Evolutionary conservation across 2,888 invertebrate species (phyloP).

Genomic region (Pyrochroa serraticornis): DNA sequence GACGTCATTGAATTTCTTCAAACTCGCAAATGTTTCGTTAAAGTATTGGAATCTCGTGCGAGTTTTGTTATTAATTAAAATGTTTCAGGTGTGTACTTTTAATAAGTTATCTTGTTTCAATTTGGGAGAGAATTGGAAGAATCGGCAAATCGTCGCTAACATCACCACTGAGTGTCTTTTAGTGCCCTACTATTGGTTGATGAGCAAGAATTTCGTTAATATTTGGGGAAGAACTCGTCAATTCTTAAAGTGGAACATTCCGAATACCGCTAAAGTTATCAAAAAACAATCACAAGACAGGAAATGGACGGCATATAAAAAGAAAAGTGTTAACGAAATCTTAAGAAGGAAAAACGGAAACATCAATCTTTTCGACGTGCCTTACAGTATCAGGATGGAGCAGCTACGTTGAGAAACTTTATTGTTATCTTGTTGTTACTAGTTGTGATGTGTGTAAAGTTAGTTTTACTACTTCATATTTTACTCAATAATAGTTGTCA

Average conservation of each 20-base stretch:
- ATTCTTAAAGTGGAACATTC: constrained; percentile 51
- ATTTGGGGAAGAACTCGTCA: constrained; percentile 54
- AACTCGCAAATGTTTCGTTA: constrained; percentile 7
- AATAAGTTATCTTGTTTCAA: constrained; percentile 49
- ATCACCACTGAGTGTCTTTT: constrained; percentile 51
- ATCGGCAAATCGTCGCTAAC: constrained; percentile 51
- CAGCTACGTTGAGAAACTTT: background rate
- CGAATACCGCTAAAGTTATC: constrained; percentile 46
- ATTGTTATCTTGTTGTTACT: no score
- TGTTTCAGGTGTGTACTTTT: constrained; percentile 59
- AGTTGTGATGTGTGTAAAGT: no score
- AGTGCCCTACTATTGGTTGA: constrained; percentile 54
- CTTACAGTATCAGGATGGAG: constrained; percentile 10
- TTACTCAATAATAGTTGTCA: no score
- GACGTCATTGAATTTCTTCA: constrained; percentile 12
- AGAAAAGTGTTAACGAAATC: background rate
- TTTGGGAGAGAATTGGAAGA: constrained; percentile 50
- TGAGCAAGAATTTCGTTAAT: constrained; percentile 53
- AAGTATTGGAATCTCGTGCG: background rate
- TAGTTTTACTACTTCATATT: no score
- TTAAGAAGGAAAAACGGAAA: constrained; percentile 8
- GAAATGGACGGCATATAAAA: constrained; percentile 5
- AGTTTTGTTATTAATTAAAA: background rate
- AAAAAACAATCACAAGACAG: constrained; percentile 24
- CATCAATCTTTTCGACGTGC: background rate